phyloP scores from a whole-genome alignment of 2,113 vertebrate genomes.

The Alligator sinensis region DNA sequence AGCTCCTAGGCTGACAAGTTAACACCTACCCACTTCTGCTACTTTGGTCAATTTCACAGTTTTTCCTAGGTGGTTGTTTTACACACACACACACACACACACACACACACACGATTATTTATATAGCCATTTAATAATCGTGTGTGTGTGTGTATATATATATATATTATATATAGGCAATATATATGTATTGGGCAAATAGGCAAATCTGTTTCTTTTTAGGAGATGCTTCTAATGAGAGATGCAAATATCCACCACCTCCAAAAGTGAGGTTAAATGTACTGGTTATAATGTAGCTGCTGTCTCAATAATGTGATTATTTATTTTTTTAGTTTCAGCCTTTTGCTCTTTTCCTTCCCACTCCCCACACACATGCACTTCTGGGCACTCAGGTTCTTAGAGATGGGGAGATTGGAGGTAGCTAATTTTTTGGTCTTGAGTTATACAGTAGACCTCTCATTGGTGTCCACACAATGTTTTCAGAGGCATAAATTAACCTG shows the following conservation, averaged over 20 bases:
- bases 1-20: background rate
- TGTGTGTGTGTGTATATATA: too few species aligned
- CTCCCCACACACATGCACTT: background rate
- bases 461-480: too few species aligned
- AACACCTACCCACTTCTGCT: background rate
- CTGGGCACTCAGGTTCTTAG: background rate
- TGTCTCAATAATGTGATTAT: background rate
- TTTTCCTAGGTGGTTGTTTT: background rate
- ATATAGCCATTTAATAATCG: too few species aligned
- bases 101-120: too few species aligned
- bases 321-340: background rate
- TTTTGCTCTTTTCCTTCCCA: background rate
- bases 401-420: background rate
- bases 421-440: background rate
- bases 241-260: background rate
- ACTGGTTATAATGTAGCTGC: background rate
- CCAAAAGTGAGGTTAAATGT: background rate
- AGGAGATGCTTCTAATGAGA: background rate
- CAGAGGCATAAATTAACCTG: background rate
- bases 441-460: too few species aligned
- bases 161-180: too few species aligned
- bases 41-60: background rate
- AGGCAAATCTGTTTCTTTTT: background rate
- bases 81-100: too few species aligned
- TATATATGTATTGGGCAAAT: background rate